These are phyloP conservation scores for Cyclophora albipunctata DNA, from an alignment of 2,888 invertebrate species.

Conservation along the genomic window DNA sequence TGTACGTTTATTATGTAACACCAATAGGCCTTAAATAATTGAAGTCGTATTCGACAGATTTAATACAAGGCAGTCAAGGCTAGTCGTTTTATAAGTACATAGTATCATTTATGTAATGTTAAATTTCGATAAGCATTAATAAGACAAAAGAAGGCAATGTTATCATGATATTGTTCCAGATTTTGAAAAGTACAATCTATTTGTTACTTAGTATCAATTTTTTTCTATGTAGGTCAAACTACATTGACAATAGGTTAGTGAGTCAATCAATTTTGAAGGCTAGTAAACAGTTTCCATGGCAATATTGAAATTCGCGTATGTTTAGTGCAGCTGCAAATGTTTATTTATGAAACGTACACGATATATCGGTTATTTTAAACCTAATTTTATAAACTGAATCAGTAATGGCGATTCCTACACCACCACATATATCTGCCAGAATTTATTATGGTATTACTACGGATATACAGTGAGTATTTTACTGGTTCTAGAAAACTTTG, in stretches of 20 bases:
- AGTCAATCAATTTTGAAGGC: neutral
- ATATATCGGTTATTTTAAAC: conserved; percentile 25
- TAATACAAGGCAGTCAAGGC: no score
- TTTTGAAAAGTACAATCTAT: no score
- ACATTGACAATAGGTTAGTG: conserved; percentile 7
- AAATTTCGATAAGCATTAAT: no score
- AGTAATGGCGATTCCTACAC: conserved; percentile 46
- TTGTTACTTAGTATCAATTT: no score
- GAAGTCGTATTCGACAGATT: no score
- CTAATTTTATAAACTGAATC: conserved; percentile 19
- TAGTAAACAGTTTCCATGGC: conserved; percentile 9
- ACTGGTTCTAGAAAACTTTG: neutral
- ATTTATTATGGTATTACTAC: conserved; percentile 80
- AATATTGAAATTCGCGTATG: conserved; percentile 10
- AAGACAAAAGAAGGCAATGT: no score
- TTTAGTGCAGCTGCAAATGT: conserved; percentile 17
- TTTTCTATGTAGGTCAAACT: conserved; percentile 8
- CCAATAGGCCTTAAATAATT: no score
- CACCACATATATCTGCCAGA: conserved; percentile 74
- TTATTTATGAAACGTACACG: conserved; percentile 17
- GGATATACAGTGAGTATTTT: conserved; percentile 63
- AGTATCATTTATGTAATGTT: no score
- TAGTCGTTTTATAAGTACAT: no score
- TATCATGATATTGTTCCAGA: no score
- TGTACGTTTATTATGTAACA: conserved; percentile 1